Conservation (phyloP, 2,113 vertebrate species). For the Vireo altiloquus region DNA sequence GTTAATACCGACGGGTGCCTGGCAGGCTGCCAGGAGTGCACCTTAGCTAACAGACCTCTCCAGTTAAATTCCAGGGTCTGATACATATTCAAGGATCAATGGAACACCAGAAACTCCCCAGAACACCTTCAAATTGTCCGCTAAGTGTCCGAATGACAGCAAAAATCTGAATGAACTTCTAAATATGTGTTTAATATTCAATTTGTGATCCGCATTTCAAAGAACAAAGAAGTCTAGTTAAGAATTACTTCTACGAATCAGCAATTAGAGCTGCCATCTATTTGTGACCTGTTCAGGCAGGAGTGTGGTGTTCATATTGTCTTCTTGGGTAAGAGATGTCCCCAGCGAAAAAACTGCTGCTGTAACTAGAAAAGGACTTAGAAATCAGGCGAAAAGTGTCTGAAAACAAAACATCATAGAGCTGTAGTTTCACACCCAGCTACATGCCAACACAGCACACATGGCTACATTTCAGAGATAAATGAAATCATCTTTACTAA, state of each 20-base stretch:
- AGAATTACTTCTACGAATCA: neutral
- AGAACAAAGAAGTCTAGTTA: neutral
- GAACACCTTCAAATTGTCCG: neutral
- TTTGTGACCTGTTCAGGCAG: neutral
- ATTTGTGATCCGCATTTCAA: neutral
- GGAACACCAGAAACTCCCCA: slow-evolving; percentile 1
- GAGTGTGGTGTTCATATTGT: neutral
- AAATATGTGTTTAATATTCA: neutral
- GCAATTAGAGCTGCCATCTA: neutral
- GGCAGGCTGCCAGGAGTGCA: too few relatives aligned
- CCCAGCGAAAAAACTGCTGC: neutral
- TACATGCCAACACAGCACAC: neutral
- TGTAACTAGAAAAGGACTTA: neutral
- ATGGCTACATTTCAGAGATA: neutral
- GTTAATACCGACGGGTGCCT: too few relatives aligned
- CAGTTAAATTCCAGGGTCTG: too few relatives aligned
- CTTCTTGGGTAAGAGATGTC: neutral
- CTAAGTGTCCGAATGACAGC: neutral
- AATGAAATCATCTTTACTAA: neutral
- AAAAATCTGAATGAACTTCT: neutral
- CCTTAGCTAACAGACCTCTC: too few relatives aligned
- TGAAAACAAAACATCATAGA: neutral
- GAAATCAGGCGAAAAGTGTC: neutral
- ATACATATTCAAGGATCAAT: too few relatives aligned
- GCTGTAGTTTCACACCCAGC: neutral